These are phyloP conservation scores for Lepilemur ruficaudatus DNA, from an alignment of 2,797 vertebrate genomes.

Conservation along the genomic window DNA sequence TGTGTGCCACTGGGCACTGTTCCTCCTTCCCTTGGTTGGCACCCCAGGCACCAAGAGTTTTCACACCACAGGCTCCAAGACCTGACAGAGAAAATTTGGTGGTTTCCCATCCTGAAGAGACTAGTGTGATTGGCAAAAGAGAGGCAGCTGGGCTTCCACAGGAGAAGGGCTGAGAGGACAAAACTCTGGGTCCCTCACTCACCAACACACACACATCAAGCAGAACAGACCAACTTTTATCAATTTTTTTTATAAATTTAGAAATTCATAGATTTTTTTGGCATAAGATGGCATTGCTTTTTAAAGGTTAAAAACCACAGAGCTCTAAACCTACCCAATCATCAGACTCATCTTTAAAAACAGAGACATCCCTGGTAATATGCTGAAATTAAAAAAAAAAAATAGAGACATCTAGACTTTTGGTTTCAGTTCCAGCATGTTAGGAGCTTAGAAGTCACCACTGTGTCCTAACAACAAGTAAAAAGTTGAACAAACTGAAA, in stretches of 20 bases:
- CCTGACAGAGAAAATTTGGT: neutral
- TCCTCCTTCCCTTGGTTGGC: neutral
- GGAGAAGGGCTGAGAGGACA: neutral
- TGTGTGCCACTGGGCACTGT: neutral
- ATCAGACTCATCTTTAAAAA: neutral
- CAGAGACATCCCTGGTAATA: neutral
- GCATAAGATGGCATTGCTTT: neutral
- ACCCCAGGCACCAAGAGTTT: neutral
- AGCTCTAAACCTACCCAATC: neutral
- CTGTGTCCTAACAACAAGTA: neutral
- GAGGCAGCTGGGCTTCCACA: too few relatives aligned
- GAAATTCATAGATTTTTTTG: neutral
- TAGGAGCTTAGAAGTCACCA: neutral
- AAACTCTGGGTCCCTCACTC: neutral
- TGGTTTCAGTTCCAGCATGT: neutral
- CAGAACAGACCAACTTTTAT: neutral
- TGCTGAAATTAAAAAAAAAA: neutral
- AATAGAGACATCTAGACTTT: neutral
- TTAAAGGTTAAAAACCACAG: neutral
- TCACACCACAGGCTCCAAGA: neutral
- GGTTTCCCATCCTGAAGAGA: neutral
- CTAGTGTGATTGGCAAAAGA: neutral
- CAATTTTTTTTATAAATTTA: slow-evolving; percentile 10
- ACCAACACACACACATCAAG: neutral
- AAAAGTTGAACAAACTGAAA: slow-evolving; percentile 27